Base-by-base conservation (phyloP, 2,113 vertebrate species). In the Gobius niger region DNA sequence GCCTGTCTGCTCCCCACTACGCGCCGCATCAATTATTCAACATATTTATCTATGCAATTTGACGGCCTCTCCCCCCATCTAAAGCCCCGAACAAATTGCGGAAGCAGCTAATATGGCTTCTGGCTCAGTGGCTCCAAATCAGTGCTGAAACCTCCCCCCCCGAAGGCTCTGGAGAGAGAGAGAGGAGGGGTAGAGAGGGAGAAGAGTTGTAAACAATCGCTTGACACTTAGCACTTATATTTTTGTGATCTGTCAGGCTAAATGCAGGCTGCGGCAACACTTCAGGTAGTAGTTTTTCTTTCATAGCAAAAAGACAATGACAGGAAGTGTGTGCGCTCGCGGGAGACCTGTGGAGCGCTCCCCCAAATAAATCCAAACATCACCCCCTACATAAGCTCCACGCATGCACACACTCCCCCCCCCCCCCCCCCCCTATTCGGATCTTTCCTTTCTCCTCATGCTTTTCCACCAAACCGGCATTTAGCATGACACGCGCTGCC, bases 31-130 rank as follows among this genome's bases (percentile, higher is more conserved):
- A 91, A 92, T 92, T 91, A 92, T 92, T 92, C 88, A 92, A 75
- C 80, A 80, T 90, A 90, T 91, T 91, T 90, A 91, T 91, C 90
- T 91, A 88, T 90, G 90, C 91, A 91, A 91, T 92, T 88, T 90
- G 89, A 90, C 73, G 86, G 88, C 81, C 88, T 87, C 88, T 85
- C 80, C 88, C 85, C 82, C 88, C 85, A 77, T 87, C 82, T 76
- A 75, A 84, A 83, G 84, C 87, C 84, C 70, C 65, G 75, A 87
- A 88, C 87, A 90, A 91, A 89, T 86, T 84, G 82, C 77, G 66
- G 87, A 86, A 86, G 81, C 80, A 67, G 87, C 85, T 84, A 80
- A 85, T 87, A 85, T 81, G 65, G 84, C 87, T 84, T 50, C 75
- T 71, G 82, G 81, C 72, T 71, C 79, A 49, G 80, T 49, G 80